phyloP scores from a whole-genome alignment of 2,113 vertebrate species.

The Pelecanoides urinatrix region DNA sequence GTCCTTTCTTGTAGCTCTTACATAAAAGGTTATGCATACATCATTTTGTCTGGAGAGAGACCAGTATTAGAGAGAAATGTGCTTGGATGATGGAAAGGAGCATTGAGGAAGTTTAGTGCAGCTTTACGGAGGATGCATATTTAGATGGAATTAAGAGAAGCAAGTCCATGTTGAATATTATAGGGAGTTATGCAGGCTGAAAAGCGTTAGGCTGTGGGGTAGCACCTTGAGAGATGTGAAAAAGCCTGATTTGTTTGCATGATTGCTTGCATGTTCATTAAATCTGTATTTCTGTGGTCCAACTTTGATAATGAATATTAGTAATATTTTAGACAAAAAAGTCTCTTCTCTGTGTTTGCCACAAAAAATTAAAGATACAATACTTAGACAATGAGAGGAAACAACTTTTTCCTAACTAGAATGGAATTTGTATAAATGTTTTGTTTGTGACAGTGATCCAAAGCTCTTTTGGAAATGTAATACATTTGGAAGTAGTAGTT shows the following conservation, averaged over 20 bases:
- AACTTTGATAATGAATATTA: not conserved
- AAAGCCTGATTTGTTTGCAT: not conserved
- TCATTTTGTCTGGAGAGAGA: not conserved
- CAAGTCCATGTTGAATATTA: not conserved
- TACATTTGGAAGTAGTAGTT: constrained; percentile 16
- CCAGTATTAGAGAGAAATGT: not conserved
- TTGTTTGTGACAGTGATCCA: constrained; percentile 27
- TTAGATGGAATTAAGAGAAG: not conserved
- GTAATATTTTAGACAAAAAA: not conserved
- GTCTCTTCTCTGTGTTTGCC: not conserved
- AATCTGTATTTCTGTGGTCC: not conserved
- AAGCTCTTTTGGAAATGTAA: constrained; percentile 2
- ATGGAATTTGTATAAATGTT: constrained; percentile 52
- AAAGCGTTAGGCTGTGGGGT: not conserved
- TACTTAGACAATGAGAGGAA: constrained; percentile 11
- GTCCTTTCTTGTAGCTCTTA: not conserved
- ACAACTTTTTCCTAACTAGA: constrained; percentile 18
- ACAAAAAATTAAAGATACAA: not conserved
- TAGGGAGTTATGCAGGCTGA: not conserved
- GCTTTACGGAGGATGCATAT: not conserved
- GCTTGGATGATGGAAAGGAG: not conserved
- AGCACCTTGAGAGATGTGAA: not conserved
- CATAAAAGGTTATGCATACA: not conserved
- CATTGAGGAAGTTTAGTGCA: not conserved
- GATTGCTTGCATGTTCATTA: not conserved